Evolutionary conservation across 2,797 vertebrate genomes (phyloP), one percentile per base, ranked within the genome.

Genomic region (Micropoecilia bifurca): DNA sequence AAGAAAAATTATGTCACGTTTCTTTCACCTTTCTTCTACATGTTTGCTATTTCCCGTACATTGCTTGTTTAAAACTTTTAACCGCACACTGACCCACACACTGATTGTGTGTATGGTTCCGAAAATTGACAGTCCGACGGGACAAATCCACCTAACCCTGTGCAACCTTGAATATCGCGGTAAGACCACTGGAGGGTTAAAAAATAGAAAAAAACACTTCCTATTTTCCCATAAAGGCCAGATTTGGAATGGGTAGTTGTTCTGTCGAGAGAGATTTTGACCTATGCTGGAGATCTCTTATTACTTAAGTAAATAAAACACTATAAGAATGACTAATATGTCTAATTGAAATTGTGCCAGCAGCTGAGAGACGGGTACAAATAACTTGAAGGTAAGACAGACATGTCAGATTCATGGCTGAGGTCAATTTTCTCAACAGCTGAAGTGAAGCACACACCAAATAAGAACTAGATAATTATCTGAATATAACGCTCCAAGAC

Each of bases 391-490:
- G 16, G 18, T 20, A 36, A 66, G 6, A 73, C 79, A 87, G 46
- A 73, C 82, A 81, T 75, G 81, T 82, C 28, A 63, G 43, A 69
- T 76, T 88, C 81, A 85, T 91, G 86, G 89, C 86, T 87, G 83
- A 79, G 78, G 71, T 71, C 50, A 84, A 72, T 90, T 77, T 85
- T 87, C 78, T 84, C 80, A 86, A 89, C 79, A 85, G 82, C 77
- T 85, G 79, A 89, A 87, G 85, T 83, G 90, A 94, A 93, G 91
- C 88, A 82, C 57, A 89, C 88, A 87, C 76, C 73, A 84, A 89
- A 88, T 83, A 50, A 88, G 84, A 92, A 92, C 85, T 78, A 80
- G 90, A 87, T 94, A 94, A 95, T 93, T 93, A 94, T 90, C 79
- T 85, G 84, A 75, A 90, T 80, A 85, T 85, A 88, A 82, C 79